Conservation (phyloP, 2,797 vertebrate genomes). For the Phoeniculus purpureus region DNA sequence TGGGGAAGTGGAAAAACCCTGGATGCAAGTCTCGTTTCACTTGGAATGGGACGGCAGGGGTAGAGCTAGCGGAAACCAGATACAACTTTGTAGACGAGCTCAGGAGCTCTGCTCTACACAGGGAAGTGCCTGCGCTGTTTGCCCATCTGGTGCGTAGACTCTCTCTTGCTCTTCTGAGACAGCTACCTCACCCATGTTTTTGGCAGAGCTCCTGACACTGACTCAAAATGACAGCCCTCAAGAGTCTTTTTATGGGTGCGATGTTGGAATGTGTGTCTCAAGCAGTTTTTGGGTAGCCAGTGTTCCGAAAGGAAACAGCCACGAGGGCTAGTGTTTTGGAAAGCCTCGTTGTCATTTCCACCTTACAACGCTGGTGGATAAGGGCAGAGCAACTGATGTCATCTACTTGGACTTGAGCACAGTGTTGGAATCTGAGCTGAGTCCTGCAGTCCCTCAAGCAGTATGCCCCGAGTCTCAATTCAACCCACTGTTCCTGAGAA, state of each 20-base stretch:
- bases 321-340: background rate
- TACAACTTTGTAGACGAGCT: background rate
- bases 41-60: background rate
- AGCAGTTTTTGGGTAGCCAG: background rate
- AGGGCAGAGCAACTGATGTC: too few species aligned
- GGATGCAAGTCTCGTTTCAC: background rate
- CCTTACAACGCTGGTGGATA: background rate
- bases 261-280: background rate
- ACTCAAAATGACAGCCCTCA: constrained; percentile 51
- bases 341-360: background rate
- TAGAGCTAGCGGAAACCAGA: background rate
- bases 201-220: constrained; percentile 47
- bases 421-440: too few species aligned
- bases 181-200: constrained; percentile 24
- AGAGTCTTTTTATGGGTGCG: background rate
- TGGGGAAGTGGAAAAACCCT: background rate
- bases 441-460: too few species aligned
- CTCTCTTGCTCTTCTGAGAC: constrained; percentile 37
- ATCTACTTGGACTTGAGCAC: too few species aligned
- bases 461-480: too few species aligned
- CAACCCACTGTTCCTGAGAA: too few species aligned
- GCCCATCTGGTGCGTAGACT: background rate
- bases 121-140: background rate
- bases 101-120: background rate
- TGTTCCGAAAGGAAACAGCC: constrained; percentile 22